A percentile compares a stretch with the other conserved stretches of the same genome.
phyloP scores from a whole-genome alignment of 2,113 vertebrate species.

The Trichechus manatus region DNA sequence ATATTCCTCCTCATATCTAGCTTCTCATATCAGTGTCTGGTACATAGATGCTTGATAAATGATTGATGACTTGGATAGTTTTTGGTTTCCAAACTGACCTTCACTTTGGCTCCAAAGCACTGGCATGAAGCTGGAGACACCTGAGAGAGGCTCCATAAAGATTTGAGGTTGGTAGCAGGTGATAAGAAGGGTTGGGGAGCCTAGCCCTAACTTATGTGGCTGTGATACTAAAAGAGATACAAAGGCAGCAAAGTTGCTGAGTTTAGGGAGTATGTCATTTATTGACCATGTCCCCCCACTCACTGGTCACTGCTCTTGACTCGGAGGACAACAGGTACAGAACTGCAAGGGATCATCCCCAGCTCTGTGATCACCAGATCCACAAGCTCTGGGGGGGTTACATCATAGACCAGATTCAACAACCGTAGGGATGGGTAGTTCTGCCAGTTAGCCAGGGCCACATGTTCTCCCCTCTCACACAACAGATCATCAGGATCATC shows the following conservation, averaged over 20 bases:
- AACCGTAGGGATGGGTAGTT: slow-evolving; percentile 90
- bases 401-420: slow-evolving; percentile 97
- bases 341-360: slow-evolving; percentile 99
- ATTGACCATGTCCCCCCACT: slow-evolving; percentile 71
- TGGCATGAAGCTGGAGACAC: not conserved
- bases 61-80: slow-evolving; percentile 19
- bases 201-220: not conserved
- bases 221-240: slow-evolving; percentile 34
- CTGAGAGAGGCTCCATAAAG: not conserved
- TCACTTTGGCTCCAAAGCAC: not conserved
- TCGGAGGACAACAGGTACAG: slow-evolving; percentile 97
- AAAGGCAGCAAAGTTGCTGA: slow-evolving; percentile 50
- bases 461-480: slow-evolving; percentile 91
- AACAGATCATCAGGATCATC: slow-evolving; percentile 98
- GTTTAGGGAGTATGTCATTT: slow-evolving; percentile 64
- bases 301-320: slow-evolving; percentile 97
- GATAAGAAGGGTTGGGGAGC: not conserved
- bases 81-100: slow-evolving; percentile 20
- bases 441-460: slow-evolving; percentile 94
- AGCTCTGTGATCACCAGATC: slow-evolving; percentile 98
- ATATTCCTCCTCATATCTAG: not conserved
- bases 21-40: not conserved
- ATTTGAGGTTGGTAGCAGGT: not conserved
- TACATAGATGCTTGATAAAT: not conserved
- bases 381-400: slow-evolving; percentile 97